Conservation (phyloP, 2,888 invertebrate genomes). For the Rhagonycha fulva region DNA sequence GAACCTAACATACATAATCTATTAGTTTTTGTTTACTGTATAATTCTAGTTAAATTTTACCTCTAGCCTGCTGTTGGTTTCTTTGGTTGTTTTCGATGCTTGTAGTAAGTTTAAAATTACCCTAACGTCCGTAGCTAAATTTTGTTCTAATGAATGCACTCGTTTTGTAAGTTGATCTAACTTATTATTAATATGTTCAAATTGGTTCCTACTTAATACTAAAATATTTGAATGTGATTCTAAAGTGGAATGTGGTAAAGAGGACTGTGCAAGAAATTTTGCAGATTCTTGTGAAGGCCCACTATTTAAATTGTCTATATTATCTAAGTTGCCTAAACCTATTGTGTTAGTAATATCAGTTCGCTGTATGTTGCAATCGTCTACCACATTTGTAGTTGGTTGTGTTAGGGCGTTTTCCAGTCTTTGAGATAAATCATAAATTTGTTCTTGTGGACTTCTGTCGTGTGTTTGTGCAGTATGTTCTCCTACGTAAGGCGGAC, state of each 20-base stretch:
- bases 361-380: constrained; percentile 15
- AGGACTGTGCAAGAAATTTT: constrained; percentile 29
- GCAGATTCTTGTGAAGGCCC: constrained; percentile 20
- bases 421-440: constrained; percentile 29
- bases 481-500: constrained; percentile 59
- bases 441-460: constrained; percentile 40
- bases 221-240: constrained; percentile 49
- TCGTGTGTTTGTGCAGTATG: constrained; percentile 28
- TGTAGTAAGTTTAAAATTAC: constrained; percentile 62
- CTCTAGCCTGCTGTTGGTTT: constrained; percentile 20
- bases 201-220: constrained; percentile 51
- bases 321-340: constrained; percentile 27
- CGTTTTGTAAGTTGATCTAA: constrained; percentile 72
- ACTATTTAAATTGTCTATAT: constrained; percentile 17
- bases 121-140: constrained; percentile 74
- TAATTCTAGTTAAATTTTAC: neutral
- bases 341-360: constrained; percentile 17
- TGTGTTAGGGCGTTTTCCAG: constrained; percentile 27
- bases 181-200: constrained; percentile 64
- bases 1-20: constrained; percentile 42
- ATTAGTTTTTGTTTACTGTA: neutral
- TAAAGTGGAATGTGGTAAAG: constrained; percentile 48
- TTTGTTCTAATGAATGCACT: constrained; percentile 72
- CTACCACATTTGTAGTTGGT: constrained; percentile 10
- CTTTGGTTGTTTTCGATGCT: constrained; percentile 32